These are phyloP conservation scores for Gadus chalcogrammus DNA, from an alignment of 2,113 vertebrate genomes.

Conservation along the genomic window DNA sequence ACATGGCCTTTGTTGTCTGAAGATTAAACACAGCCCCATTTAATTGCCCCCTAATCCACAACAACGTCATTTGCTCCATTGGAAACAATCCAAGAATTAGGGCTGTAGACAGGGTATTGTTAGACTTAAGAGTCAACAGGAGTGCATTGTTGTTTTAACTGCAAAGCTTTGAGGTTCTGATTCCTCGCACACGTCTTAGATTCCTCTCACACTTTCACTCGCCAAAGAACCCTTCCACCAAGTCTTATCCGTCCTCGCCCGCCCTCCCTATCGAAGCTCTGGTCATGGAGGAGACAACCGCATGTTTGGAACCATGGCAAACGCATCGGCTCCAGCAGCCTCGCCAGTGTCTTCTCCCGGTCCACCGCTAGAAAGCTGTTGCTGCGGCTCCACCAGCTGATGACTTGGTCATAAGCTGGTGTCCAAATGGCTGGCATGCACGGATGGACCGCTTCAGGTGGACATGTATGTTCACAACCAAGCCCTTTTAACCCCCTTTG, in stretches of 20 bases:
- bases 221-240: too few relatives aligned
- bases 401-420: slow-evolving; percentile 49
- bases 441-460: slow-evolving; percentile 61
- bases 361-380: slow-evolving; percentile 52
- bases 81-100: too few relatives aligned
- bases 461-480: slow-evolving; percentile 5
- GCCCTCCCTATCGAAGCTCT: slow-evolving; percentile 15
- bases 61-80: not conserved
- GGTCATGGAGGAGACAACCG: slow-evolving; percentile 40
- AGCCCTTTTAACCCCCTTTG: not conserved
- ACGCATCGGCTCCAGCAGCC: slow-evolving; percentile 47
- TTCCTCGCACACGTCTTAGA: too few relatives aligned
- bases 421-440: slow-evolving; percentile 24
- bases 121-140: too few relatives aligned
- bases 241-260: too few relatives aligned
- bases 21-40: slow-evolving; percentile 12
- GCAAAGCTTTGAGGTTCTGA: too few relatives aligned
- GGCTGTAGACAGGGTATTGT: too few relatives aligned
- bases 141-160: too few relatives aligned
- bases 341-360: slow-evolving; percentile 60
- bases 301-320: slow-evolving; percentile 13
- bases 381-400: slow-evolving; percentile 71
- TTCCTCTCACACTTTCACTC: too few relatives aligned
- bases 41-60: slow-evolving; percentile 7
- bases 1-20: slow-evolving; percentile 26